Percentiles rank a stretch among this genome's conserved stretches.
These are phyloP conservation scores for Halcyon smyrnensis DNA, from an alignment of 2,797 vertebrate species.

Conservation along the genomic window DNA sequence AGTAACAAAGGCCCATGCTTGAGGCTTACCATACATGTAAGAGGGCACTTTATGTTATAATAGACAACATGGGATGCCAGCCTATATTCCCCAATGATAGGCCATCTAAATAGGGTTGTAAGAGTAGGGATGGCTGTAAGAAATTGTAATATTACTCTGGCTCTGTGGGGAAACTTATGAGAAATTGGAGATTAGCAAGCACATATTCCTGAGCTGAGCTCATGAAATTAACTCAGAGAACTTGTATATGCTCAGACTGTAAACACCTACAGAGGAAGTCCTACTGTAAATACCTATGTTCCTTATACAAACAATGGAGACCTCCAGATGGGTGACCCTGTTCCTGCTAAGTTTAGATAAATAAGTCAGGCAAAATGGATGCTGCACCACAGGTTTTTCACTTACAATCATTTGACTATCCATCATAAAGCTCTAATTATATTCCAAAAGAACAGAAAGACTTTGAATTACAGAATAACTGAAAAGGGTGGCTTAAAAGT, in stretches of 20 bases:
- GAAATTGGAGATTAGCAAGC: not conserved
- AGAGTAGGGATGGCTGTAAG: not conserved
- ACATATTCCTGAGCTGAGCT: not conserved
- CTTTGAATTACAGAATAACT: not conserved
- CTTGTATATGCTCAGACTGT: not conserved
- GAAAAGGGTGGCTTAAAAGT: not conserved
- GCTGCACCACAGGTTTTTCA: not conserved
- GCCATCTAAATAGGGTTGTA: not conserved
- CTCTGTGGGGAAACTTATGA: not conserved
- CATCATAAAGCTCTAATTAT: not conserved
- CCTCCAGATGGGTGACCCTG: not conserved
- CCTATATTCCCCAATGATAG: not conserved
- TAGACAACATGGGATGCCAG: not conserved
- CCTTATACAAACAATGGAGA: not conserved
- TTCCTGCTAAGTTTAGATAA: not conserved
- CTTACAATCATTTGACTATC: not conserved
- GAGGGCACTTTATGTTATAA: not conserved
- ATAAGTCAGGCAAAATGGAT: not conserved
- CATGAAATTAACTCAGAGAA: not conserved
- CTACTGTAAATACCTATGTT: not conserved
- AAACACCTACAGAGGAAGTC: not conserved
- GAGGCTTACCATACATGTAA: not conserved
- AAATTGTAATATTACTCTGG: not conserved
- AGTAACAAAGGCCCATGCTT: not conserved
- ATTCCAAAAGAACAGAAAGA: not conserved